These are phyloP conservation scores for Cercopithecus petaurista DNA, from an alignment of 2,797 vertebrate species.

Conservation along the genomic window DNA sequence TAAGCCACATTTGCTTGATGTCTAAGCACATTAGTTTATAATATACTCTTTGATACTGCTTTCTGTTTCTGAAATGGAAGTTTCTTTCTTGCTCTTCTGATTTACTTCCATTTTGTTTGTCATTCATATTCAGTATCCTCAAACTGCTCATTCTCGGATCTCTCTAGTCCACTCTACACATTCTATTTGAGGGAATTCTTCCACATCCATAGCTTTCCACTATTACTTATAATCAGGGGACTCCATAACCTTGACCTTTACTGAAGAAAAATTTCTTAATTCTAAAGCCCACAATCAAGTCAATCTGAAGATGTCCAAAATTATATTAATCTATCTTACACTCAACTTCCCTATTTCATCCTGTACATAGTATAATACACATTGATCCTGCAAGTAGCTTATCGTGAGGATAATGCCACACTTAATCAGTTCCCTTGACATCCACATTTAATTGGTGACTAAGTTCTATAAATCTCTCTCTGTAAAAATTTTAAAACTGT, in stretches of 20 bases:
- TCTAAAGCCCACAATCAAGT: background rate
- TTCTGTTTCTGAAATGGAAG: background rate
- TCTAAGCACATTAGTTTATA: background rate
- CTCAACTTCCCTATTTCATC: background rate
- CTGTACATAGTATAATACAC: background rate
- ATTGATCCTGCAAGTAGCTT: background rate
- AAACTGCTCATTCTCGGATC: background rate
- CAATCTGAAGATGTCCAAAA: background rate
- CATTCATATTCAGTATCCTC: background rate
- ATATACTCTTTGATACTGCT: background rate
- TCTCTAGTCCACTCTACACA: background rate
- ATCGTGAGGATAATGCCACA: background rate
- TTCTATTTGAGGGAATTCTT: background rate
- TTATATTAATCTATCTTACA: background rate
- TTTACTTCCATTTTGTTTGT: background rate
- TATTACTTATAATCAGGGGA: background rate
- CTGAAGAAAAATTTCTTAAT: background rate
- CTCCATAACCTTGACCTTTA: background rate
- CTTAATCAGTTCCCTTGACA: background rate
- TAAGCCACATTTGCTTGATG: background rate
- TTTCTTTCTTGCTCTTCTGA: background rate
- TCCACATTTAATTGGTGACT: background rate
- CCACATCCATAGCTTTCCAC: too few relatives aligned
- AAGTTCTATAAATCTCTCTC: background rate
- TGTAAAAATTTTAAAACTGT: background rate